Base-by-base conservation (phyloP, 2,888 invertebrate species). In the Athalia rosae region DNA sequence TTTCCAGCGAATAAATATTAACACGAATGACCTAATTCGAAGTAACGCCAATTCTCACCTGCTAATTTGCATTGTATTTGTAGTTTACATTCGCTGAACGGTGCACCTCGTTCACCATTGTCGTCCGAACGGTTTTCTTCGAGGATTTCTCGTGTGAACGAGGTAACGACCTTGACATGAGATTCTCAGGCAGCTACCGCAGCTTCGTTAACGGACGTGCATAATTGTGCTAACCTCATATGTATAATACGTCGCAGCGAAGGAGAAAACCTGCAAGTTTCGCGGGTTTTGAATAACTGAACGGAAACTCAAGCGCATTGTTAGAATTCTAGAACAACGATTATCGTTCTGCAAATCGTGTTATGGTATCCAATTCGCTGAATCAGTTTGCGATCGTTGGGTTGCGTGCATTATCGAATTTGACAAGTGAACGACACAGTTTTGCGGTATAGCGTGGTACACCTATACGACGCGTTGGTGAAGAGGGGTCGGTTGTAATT, bases 101-200 rank as follows among this genome's bases (percentile, higher is more conserved):
- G 53, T 53, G 67, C 28, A n/a, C 11, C 41, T 28, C 8, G 28
- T 41, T 28, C 53, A 53, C 50, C 67, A 53, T 67, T 53, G 67
- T 67, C 3, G 67, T 50, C 41, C 28, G 53, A 11, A 53, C 67
- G 13, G 48, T 67, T 67, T 67, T 67, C 50, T 53, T 67, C 11
- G 50, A 5, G 11, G 50, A 13, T 67, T 41, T 28, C 15, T 67
- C 67, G 67, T 67, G 50, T 48, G 28, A 41, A 67, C 50, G 15
- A 15, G n/a, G 67, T 53, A 67, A 50, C 67, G 67, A 50, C 67
- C 67, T 67, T 67, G 67, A 67, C 67, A 67, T 28, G 67, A 67
- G 67, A 67, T 67, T 67, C 67, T 53, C 67, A 67, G 67, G 67
- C 67, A 53, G 67, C 64, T 47, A 28, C 28, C 28, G 28, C 28